Evolutionary conservation across 2,888 invertebrate species (phyloP), one percentile per base, ranked within the genome.

Genomic region (Villa cingulata): DNA sequence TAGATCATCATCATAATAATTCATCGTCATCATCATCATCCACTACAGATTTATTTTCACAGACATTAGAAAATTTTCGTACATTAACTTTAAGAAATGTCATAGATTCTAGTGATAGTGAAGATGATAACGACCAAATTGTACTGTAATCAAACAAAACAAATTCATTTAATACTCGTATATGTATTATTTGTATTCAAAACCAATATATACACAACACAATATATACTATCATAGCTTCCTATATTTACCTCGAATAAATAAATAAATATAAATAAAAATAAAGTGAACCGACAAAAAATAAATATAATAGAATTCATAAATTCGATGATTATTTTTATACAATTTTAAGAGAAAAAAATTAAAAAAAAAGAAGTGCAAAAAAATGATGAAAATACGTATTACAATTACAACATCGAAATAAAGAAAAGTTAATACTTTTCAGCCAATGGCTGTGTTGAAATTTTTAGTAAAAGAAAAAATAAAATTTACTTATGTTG

Each of bases 31-130:
- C 19, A 10, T 7, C 16, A 16, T 10, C 18, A 40, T n/a, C 40
- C 5, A 41, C 20, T 16, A 34, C 48, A 50, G 65, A 68, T 59
- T 57, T 69, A 50, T 66, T 68, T 51, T 65, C 67, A 54, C 65
- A 66, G 54, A 68, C 68, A 27, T 54, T 68, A 45, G 67, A 65
- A 51, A 63, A 68, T 57, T 68, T 68, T 50, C 66, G 68, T 51
- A 61, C 63, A 32, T 56, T 68, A 39, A 63, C 65, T 18, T 54
- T 69, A 51, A 60, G 61, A 39, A 66, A 65, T 53, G 62, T 66
- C 51, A 59, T 57, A 32, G 65, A 68, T 48, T 62, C 66, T 18
- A 66, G 63, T 52, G 64, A 63, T 38, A 64, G 63, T 50, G 64
- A 64, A 47, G 59, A 61, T 42, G 62, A 60, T 10, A 56, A 59